These are phyloP conservation scores for Panthera uncia DNA, from an alignment of 2,113 vertebrate genomes.

Conservation along the genomic window DNA sequence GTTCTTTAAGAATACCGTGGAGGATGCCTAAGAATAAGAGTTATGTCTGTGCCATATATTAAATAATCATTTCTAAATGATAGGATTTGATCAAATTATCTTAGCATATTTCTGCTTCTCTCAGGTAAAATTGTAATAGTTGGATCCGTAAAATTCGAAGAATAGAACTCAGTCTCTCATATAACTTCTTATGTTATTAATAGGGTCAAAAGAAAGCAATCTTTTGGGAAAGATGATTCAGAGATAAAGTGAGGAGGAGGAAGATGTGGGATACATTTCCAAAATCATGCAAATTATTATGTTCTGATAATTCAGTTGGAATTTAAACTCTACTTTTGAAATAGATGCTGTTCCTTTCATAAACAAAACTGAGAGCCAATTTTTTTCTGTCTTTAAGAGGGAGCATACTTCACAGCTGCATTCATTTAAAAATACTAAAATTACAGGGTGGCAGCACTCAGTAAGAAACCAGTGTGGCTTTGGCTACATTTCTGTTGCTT, in stretches of 20 bases:
- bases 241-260: constrained; percentile 14
- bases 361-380: constrained; percentile 49
- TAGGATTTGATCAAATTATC: constrained; percentile 26
- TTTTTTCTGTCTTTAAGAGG: constrained; percentile 16
- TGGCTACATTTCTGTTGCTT: constrained; percentile 73
- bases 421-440: constrained; percentile 60
- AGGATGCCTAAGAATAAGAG: constrained; percentile 7
- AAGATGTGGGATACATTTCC: constrained; percentile 37
- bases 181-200: constrained; percentile 32
- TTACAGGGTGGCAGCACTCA: constrained; percentile 72
- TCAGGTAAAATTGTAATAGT: constrained; percentile 13
- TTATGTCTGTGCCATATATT: constrained; percentile 6
- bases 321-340: constrained; percentile 56
- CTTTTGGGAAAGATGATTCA: constrained; percentile 5
- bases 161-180: constrained; percentile 23
- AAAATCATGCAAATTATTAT: constrained; percentile 56
- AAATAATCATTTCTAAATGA: constrained; percentile 32
- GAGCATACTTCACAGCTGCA: constrained; percentile 20
- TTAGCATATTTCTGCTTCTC: not conserved
- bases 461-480: constrained; percentile 78
- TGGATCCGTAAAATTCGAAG: constrained; percentile 42
- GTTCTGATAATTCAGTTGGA: constrained; percentile 55
- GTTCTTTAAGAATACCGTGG: not conserved
- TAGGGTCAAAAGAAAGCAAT: constrained; percentile 32
- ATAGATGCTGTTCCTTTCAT: constrained; percentile 41